These are phyloP conservation scores for Burhinus oedicnemus DNA, from an alignment of 2,113 vertebrate species.

Conservation along the genomic window DNA sequence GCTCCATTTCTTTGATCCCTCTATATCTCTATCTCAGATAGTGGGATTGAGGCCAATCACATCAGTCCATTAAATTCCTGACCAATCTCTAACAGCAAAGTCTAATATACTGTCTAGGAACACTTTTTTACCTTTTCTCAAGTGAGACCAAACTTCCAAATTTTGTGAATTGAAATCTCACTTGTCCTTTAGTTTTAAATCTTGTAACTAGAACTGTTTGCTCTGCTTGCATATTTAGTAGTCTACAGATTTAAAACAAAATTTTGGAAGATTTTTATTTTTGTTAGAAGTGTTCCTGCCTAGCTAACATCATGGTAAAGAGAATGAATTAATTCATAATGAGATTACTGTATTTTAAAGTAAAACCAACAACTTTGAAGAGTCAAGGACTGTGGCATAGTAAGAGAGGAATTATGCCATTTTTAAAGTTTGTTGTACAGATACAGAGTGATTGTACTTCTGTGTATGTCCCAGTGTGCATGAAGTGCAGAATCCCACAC, in stretches of 20 bases:
- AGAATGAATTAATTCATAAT: neutral
- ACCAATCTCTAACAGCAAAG: neutral
- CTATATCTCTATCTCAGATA: neutral
- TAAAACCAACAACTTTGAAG: neutral
- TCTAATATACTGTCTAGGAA: neutral
- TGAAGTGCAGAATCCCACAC: neutral
- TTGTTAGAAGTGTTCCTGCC: neutral
- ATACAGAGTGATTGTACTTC: neutral
- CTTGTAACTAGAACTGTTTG: neutral
- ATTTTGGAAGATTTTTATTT: neutral
- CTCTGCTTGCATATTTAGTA: neutral
- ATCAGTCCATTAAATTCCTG: neutral
- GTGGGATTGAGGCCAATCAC: neutral
- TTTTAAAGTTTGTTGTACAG: neutral
- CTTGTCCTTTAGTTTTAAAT: neutral
- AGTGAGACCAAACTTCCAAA: neutral
- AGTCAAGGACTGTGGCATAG: neutral
- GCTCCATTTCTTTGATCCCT: constrained; percentile 5
- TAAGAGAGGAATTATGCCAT: neutral
- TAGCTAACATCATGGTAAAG: neutral
- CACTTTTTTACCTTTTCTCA: neutral
- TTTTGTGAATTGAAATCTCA: neutral
- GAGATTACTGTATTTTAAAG: neutral
- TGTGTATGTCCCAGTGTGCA: neutral
- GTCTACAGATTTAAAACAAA: neutral